phyloP scores from a whole-genome alignment of 2,888 invertebrate species.

The Synanthedon andrenaeformis region DNA sequence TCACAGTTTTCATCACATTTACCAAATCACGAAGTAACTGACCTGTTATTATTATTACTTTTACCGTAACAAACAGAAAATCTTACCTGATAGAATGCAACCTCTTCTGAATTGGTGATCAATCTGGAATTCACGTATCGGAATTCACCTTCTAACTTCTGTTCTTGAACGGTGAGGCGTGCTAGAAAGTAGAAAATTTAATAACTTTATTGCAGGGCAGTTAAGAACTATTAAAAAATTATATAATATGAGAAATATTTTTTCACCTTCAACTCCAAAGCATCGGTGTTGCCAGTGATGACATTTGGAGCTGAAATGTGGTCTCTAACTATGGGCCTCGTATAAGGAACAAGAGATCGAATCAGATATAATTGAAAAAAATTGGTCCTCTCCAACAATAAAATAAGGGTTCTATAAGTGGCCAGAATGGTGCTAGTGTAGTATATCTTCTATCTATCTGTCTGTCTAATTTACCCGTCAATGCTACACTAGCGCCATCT shows the following conservation, averaged over 20 bases:
- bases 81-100: constrained; percentile 81
- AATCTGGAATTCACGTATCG: constrained; percentile 95
- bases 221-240: not conserved
- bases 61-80: not conserved
- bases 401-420: too few relatives aligned
- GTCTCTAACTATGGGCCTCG: too few relatives aligned
- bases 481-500: not conserved
- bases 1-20: too few relatives aligned
- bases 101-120: constrained; percentile 97
- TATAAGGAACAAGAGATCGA: too few relatives aligned
- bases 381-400: too few relatives aligned
- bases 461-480: not conserved
- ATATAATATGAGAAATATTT: not conserved
- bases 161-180: constrained; percentile 91
- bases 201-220: not conserved
- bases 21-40: too few relatives aligned
- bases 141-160: constrained; percentile 98
- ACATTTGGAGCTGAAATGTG: too few relatives aligned
- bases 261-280: too few relatives aligned
- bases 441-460: not conserved
- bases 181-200: constrained; percentile 34
- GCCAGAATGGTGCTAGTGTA: too few relatives aligned
- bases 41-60: not conserved
- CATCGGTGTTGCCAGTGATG: too few relatives aligned
- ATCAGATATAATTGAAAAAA: too few relatives aligned